phyloP scores from a whole-genome alignment of 92 coral and sea anemone species.

The Phenganax subtilis region DNA sequence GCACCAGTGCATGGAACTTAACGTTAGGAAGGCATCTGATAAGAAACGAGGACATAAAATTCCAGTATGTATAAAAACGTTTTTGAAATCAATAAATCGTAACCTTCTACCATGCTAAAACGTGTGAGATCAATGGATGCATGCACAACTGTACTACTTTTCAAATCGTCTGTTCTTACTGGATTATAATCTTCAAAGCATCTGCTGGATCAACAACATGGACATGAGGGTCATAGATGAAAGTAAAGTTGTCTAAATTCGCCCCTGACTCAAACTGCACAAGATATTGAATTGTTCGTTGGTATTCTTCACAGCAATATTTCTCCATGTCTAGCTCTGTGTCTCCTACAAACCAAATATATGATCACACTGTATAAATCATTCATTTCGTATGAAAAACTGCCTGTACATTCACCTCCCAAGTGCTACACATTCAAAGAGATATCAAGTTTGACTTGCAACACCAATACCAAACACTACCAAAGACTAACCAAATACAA shows the following conservation, averaged over 20 bases:
- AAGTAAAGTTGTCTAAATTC: slow-evolving; percentile 57
- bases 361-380: no score
- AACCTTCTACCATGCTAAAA: not conserved
- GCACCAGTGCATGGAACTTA: no score
- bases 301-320: slow-evolving; percentile 61
- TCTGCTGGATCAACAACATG: slow-evolving; percentile 68
- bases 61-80: no score
- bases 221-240: slow-evolving; percentile 42
- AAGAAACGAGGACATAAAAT: no score
- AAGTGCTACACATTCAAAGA: no score
- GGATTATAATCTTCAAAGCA: slow-evolving; percentile 58
- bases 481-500: no score
- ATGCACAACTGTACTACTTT: not conserved
- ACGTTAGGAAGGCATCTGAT: no score
- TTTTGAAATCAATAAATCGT: no score
- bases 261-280: slow-evolving; percentile 49
- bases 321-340: slow-evolving; percentile 56
- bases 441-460: no score
- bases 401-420: no score
- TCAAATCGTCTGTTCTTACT: slow-evolving; percentile 31
- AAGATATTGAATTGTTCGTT: slow-evolving; percentile 78
- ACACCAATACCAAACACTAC: no score
- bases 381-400: no score
- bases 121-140: not conserved
- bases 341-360: slow-evolving; percentile 39